These are phyloP conservation scores for Pristionchus mayeri DNA, from an alignment of 2,888 invertebrate genomes.

Conservation along the genomic window DNA sequence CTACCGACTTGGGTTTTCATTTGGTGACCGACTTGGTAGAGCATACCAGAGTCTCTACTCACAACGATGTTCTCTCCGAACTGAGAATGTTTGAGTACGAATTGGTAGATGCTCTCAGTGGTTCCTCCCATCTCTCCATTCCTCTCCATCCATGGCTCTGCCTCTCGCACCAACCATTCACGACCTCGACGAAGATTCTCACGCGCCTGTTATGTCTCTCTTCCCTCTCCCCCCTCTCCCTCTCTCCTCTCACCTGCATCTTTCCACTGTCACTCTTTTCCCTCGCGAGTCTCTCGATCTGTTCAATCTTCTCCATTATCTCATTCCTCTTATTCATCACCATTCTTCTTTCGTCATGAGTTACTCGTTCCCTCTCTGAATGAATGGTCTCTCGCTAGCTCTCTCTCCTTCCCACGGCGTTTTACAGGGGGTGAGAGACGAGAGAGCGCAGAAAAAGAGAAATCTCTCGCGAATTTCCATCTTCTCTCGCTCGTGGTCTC, in stretches of 20 bases:
- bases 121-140: constrained; percentile 67
- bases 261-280: constrained; percentile 62
- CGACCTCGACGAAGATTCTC: constrained; percentile 47
- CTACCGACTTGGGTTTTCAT: too few relatives aligned
- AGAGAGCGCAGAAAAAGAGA: too few relatives aligned
- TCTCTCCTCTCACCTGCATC: constrained; percentile 53
- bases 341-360: constrained; percentile 61
- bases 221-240: neutral
- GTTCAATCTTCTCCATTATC: constrained; percentile 59
- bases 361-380: constrained; percentile 60
- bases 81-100: constrained; percentile 63
- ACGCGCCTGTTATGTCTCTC: neutral
- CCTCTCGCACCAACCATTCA: constrained; percentile 66
- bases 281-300: constrained; percentile 66
- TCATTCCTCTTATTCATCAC: constrained; percentile 60
- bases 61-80: constrained; percentile 67
- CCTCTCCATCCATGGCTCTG: constrained; percentile 66
- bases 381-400: neutral
- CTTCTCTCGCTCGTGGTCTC: too few relatives aligned
- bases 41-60: too few relatives aligned
- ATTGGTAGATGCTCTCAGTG: constrained; percentile 60
- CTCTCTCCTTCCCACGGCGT: neutral
- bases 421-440: too few relatives aligned
- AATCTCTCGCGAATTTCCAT: too few relatives aligned
- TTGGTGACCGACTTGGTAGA: too few relatives aligned